A percentile compares a stretch with the other conserved stretches of the same genome.
Evolutionary conservation across 2,888 invertebrate species (phyloP).

Genomic region (Incurvaria masculella): DNA sequence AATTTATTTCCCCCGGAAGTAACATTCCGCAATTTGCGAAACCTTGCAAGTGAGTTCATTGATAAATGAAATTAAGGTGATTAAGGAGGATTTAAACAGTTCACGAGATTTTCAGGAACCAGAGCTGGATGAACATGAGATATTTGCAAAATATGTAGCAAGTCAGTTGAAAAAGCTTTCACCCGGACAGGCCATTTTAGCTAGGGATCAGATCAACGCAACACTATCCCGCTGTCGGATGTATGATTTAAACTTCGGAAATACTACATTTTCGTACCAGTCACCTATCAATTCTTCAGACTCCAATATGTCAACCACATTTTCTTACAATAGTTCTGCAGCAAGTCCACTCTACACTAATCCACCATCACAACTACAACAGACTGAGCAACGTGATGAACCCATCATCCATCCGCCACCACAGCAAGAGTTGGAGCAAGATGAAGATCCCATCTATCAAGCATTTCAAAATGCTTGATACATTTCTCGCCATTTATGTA

Average conservation of each 20-base stretch:
- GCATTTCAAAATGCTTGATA: no score
- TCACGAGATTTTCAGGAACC: conserved; percentile 11
- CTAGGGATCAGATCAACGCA: conserved; percentile 11
- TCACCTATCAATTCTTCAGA: conserved; percentile 13
- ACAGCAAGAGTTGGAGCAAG: conserved; percentile 9
- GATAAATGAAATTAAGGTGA: conserved; percentile 12
- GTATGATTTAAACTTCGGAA: conserved; percentile 12
- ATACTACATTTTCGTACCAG: conserved; percentile 14
- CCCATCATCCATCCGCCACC: conserved; percentile 10
- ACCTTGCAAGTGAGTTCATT: conserved; percentile 9
- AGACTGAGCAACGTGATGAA: conserved; percentile 9
- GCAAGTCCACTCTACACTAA: conserved; percentile 12
- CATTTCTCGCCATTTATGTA: conserved; percentile 12
- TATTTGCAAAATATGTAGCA: conserved; percentile 12
- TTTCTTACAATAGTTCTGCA: conserved; percentile 11
- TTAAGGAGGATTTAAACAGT: conserved; percentile 13
- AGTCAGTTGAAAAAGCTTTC: conserved; percentile 12
- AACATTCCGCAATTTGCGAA: conserved; percentile 8
- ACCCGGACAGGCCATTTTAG: conserved; percentile 12
- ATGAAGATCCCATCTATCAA: conserved; percentile 5
- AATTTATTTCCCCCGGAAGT: conserved; percentile 9
- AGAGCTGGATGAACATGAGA: conserved; percentile 12
- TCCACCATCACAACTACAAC: conserved; percentile 9
- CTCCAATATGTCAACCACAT: no score
- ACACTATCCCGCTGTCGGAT: conserved; percentile 11